Base-by-base conservation (phyloP, 1,140 invertebrate species). In the Bombus superbus region DNA sequence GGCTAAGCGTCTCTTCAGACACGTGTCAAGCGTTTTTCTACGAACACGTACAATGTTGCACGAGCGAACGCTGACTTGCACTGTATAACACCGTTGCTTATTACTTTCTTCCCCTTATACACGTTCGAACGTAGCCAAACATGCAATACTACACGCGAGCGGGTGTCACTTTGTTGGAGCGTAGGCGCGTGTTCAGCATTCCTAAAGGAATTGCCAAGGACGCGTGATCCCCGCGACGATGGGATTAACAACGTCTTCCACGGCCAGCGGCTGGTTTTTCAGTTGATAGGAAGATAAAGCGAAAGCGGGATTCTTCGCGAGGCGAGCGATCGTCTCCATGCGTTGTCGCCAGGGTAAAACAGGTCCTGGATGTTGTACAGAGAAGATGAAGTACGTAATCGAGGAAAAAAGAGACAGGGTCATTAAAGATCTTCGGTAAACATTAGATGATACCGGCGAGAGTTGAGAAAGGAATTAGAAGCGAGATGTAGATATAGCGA, bases 111-210 rank as follows among this genome's bases (percentile, higher is more conserved):
- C 72, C 32, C 32, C 22, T 3, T 9, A 11, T 35, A 69, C 35
- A 40, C 25, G 11, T 6, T 11, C 38, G 40, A 38, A 40, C 68
- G 10, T 9, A 28, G 13, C 32, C 13, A 25, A 35, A 75, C 44
- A 53, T 57, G 25, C 28, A 35, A 6, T 38, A 9, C 8, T 68
- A 25, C 32, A 25, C 68, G 68, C 44, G 38, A 35, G 25, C 73
- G 81, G 38, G 35, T 83, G 72, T 83, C 72, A 75, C 72, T 53
- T 35, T 18, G 57, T n/a, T 11, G 6, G 81, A 83, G 72, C 44
- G 81, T 83, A 47, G 81, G 81, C 81, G 81, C 81, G 74, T 83
- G 81, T 83, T 83, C 81, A 66, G 72, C 81, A 83, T 83, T 83
- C 73, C 81, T 76, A 38, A 76, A 47, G 81, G 73, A 76, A 75